Evolutionary conservation across 2,888 invertebrate genomes (phyloP).

Genomic region (Acrocyrtus sp.): DNA sequence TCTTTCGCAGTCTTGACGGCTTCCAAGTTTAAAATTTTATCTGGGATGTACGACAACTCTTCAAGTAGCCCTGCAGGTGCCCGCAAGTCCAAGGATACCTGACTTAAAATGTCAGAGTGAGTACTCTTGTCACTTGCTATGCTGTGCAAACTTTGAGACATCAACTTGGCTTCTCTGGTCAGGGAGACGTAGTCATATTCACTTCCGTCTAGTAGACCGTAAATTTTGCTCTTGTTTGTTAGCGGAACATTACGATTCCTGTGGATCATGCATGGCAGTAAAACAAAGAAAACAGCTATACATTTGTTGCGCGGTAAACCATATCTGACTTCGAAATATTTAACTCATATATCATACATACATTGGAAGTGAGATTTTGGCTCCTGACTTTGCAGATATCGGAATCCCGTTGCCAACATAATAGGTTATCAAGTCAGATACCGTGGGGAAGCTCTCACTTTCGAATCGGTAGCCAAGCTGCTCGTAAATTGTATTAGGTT

Average conservation of each 20-base stretch:
- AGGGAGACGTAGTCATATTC: constrained; percentile 56
- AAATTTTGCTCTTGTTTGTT: constrained; percentile 30
- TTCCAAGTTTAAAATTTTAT: constrained; percentile 24
- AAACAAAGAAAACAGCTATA: background rate
- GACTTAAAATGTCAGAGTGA: constrained; percentile 54
- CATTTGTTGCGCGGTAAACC: no score
- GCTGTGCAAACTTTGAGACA: constrained; percentile 46
- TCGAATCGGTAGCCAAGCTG: constrained; percentile 93
- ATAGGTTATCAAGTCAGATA: constrained; percentile 91
- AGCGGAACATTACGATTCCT: constrained; percentile 25
- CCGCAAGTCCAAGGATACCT: constrained; percentile 55
- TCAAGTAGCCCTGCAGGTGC: constrained; percentile 55
- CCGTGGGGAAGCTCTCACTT: constrained; percentile 91
- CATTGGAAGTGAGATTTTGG: constrained; percentile 85
- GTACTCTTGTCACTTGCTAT: constrained; percentile 54
- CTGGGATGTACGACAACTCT: constrained; percentile 56
- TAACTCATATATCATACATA: constrained; percentile 5
- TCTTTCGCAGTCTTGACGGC: constrained; percentile 5
- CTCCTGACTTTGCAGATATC: constrained; percentile 88
- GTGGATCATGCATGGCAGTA: no score
- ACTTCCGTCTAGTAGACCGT: constrained; percentile 12
- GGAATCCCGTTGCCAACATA: constrained; percentile 92
- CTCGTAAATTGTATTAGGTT: constrained; percentile 92
- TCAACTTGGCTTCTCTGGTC: constrained; percentile 29
- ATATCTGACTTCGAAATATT: no score